phyloP scores from a whole-genome alignment of 2,888 invertebrate genomes.

The Prenolepis imparis region DNA sequence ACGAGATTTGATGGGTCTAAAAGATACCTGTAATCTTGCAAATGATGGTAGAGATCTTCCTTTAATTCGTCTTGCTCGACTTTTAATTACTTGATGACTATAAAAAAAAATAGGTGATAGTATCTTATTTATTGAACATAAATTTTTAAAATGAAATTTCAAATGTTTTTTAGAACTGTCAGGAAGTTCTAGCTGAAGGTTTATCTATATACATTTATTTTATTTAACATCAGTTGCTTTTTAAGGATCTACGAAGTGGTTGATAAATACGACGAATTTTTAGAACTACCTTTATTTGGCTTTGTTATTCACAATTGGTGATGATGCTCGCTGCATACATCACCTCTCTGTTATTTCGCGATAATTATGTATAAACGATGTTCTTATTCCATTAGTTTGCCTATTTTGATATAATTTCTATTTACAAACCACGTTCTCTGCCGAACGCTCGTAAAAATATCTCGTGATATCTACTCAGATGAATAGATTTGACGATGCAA shows the following conservation, averaged over 20 bases:
- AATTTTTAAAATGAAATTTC: not conserved
- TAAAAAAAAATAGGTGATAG: no score
- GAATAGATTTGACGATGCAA: not conserved
- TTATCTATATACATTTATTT: not conserved
- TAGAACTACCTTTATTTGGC: conserved; percentile 72
- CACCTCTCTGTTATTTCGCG: conserved; percentile 18
- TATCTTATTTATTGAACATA: no score
- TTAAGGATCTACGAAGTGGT: not conserved
- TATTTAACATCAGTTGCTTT: not conserved
- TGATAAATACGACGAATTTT: conserved; percentile 29
- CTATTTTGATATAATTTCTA: conserved; percentile 28
- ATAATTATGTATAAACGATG: conserved; percentile 60
- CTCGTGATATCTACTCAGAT: not conserved
- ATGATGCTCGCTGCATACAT: conserved; percentile 48
- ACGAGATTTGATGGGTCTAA: not conserved
- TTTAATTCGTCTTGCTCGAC: not conserved
- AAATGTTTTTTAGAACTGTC: not conserved
- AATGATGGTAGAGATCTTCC: not conserved
- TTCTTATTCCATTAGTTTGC: conserved; percentile 53
- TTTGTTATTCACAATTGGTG: conserved; percentile 51
- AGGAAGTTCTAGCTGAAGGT: not conserved
- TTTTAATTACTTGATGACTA: not conserved
- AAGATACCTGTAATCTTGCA: not conserved
- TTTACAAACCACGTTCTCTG: conserved; percentile 59
- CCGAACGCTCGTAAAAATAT: conserved; percentile 27